These are phyloP conservation scores for Actinia equina DNA, from an alignment of 64 coral and sea anemone genomes.

Conservation along the genomic window DNA sequence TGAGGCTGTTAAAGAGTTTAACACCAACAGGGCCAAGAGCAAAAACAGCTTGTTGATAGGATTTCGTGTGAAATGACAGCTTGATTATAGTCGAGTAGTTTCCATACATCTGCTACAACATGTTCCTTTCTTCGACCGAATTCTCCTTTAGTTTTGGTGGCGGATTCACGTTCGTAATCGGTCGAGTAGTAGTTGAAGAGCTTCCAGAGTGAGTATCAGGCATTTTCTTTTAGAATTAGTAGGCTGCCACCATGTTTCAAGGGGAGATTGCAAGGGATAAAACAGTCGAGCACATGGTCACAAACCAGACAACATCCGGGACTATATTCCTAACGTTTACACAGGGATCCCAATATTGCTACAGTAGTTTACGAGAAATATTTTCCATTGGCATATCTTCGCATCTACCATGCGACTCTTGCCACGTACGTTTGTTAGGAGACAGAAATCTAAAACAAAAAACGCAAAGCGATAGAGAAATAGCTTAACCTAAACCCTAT, in stretches of 20 bases:
- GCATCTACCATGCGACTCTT: no score
- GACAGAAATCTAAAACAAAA: no score
- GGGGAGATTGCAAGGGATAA: not conserved
- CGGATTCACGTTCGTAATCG: conserved; percentile 25
- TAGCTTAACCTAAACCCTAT: no score
- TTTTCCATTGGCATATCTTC: no score
- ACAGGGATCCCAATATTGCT: not conserved
- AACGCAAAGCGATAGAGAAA: no score
- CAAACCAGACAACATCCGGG: not conserved
- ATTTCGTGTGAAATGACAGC: not conserved
- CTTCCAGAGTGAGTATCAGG: not conserved
- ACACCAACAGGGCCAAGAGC: conserved; percentile 17
- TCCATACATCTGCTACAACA: conserved; percentile 35
- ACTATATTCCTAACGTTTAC: not conserved
- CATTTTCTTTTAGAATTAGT: not conserved
- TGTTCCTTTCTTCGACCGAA: no score
- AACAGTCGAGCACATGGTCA: no score
- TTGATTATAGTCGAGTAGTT: conserved; percentile 35
- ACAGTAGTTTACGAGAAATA: no score
- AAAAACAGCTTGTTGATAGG: conserved; percentile 38
- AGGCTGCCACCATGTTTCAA: conserved; percentile 36
- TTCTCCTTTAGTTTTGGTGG: conserved; percentile 3
- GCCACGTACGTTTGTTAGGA: no score
- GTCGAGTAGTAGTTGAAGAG: not conserved
- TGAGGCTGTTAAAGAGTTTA: conserved; percentile 11